A percentile compares a stretch with the other conserved stretches of the same genome.
Conservation (phyloP, 2,113 vertebrate genomes). For the Channa maculata region DNA sequence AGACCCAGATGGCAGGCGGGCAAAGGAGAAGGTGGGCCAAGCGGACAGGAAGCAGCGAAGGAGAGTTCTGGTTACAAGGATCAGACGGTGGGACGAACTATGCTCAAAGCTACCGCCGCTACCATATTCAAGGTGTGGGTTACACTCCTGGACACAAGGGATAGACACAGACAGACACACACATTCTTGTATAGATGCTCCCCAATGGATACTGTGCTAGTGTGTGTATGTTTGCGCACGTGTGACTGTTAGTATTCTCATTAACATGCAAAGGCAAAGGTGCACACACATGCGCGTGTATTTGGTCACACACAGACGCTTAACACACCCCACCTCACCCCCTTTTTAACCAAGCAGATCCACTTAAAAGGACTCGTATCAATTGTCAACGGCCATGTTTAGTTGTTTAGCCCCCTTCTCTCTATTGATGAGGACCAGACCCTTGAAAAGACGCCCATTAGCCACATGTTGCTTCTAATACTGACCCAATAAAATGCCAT, state of each 20-base stretch:
- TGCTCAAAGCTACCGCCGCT: conserved; percentile 72
- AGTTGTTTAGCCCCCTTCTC: conserved; percentile 71
- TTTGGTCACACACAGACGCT: conserved; percentile 18
- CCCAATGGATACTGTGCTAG: conserved; percentile 31
- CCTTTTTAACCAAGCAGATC: conserved; percentile 52
- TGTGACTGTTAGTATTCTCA: conserved; percentile 16
- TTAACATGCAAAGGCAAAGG: conserved; percentile 48
- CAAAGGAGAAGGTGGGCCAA: conserved; percentile 57
- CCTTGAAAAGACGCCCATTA: conserved; percentile 76
- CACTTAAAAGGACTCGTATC: conserved; percentile 75
- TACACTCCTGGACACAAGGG: conserved; percentile 68
- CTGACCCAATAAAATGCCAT: conserved; percentile 77
- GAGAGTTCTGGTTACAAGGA: conserved; percentile 78
- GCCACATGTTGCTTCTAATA: conserved; percentile 79
- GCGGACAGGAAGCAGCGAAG: conserved; percentile 75
- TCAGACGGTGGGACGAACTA: conserved; percentile 61
- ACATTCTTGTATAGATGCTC: conserved; percentile 16
- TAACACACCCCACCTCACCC: conserved; percentile 2
- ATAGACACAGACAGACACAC: conserved; percentile 43
- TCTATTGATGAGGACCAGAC: conserved; percentile 74
- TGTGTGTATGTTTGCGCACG: conserved; percentile 11
- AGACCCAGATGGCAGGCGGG: conserved; percentile 77
- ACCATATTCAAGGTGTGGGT: conserved; percentile 71
- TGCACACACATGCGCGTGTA: conserved; percentile 10
- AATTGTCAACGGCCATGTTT: conserved; percentile 77